phyloP scores from a whole-genome alignment of 2,113 vertebrate genomes.

The Pristiophorus japonicus region DNA sequence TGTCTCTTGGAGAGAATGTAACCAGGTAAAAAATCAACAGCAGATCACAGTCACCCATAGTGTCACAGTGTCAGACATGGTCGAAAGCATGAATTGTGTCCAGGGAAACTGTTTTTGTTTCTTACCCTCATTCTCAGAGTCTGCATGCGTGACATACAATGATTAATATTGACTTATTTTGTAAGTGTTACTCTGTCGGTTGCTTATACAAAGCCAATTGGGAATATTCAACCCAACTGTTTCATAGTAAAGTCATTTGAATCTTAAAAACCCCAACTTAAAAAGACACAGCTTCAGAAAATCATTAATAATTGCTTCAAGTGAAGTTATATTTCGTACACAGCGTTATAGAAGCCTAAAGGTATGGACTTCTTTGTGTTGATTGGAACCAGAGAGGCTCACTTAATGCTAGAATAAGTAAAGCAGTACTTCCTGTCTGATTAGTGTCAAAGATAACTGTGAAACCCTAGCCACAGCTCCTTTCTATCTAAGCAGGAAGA shows the following conservation, averaged over 20 bases:
- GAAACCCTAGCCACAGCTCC: conserved; percentile 52
- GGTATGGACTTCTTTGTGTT: conserved; percentile 49
- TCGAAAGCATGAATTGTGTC: background rate
- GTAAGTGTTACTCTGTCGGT: background rate
- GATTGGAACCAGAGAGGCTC: conserved; percentile 46
- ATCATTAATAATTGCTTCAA: conserved; percentile 45
- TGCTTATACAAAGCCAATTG: background rate
- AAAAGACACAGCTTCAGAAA: conserved; percentile 49
- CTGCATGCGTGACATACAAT: background rate
- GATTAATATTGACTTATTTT: background rate
- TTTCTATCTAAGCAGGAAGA: background rate
- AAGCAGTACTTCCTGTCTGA: conserved; percentile 56
- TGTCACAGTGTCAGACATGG: too few species aligned
- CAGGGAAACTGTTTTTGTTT: background rate
- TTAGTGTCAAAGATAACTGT: conserved; percentile 55
- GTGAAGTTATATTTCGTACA: conserved; percentile 42
- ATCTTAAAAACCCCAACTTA: conserved; percentile 40
- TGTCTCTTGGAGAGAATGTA: background rate
- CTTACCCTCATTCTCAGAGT: background rate
- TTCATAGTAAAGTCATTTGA: conserved; percentile 42
- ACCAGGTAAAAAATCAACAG: background rate
- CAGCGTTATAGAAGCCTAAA: conserved; percentile 49
- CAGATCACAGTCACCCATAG: background rate
- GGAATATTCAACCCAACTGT: conserved; percentile 33
- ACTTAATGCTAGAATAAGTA: conserved; percentile 45